These are phyloP conservation scores for Rhinogobius similis DNA, from an alignment of 2,113 vertebrate genomes.

Conservation along the genomic window DNA sequence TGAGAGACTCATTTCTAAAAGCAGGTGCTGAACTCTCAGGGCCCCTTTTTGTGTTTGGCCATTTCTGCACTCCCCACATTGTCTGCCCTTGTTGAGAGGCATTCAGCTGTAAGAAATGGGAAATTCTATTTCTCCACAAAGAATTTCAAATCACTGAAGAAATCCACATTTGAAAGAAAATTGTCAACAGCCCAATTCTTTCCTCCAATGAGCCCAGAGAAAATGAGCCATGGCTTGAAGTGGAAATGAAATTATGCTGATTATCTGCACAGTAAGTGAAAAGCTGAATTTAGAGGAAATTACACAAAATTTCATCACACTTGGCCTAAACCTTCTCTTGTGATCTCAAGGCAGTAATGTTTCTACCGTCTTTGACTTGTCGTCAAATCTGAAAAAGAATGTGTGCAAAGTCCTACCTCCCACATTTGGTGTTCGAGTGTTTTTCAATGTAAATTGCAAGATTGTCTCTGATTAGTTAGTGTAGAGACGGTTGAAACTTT, in stretches of 20 bases:
- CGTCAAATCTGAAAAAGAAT: constrained; percentile 1
- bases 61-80: constrained; percentile 77
- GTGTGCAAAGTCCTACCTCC: background rate
- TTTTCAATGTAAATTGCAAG: background rate
- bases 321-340: constrained; percentile 29
- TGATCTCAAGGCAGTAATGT: constrained; percentile 9
- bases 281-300: constrained; percentile 48
- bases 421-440: background rate
- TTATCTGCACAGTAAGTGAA: constrained; percentile 59
- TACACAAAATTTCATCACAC: constrained; percentile 29
- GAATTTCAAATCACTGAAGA: constrained; percentile 76
- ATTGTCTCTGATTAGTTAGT: background rate
- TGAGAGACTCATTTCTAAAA: constrained; percentile 78
- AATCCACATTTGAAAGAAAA: constrained; percentile 74
- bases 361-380: background rate
- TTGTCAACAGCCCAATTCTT: constrained; percentile 67
- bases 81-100: constrained; percentile 77
- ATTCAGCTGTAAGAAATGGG: constrained; percentile 75
- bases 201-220: constrained; percentile 51
- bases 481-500: background rate
- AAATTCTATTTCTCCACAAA: constrained; percentile 73
- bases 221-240: constrained; percentile 64
- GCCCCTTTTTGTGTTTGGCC: constrained; percentile 76
- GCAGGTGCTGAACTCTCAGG: constrained; percentile 77
- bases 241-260: constrained; percentile 71